A percentile compares a stretch with the other conserved stretches of the same genome.
These are phyloP conservation scores for Rhopalosiphum padi DNA, from an alignment of 1,140 invertebrate species.

Conservation along the genomic window DNA sequence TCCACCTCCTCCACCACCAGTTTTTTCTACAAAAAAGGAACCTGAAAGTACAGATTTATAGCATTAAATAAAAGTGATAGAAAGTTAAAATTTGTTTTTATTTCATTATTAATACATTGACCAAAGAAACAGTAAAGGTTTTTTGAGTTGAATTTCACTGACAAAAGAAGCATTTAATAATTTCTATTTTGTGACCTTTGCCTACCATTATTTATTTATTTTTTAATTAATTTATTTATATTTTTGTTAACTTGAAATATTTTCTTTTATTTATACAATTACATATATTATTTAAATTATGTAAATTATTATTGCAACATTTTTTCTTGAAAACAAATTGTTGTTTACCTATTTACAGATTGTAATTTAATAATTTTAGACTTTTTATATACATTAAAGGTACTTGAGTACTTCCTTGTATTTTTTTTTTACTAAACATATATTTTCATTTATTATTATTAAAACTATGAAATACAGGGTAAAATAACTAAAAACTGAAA, in stretches of 20 bases:
- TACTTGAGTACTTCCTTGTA: background rate
- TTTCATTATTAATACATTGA: conserved; percentile 47
- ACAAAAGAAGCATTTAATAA: conserved; percentile 49
- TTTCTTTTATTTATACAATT: conserved; percentile 45
- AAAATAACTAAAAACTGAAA: background rate
- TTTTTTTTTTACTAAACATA: conserved; percentile 22
- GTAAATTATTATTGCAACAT: conserved; percentile 22
- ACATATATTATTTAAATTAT: conserved; percentile 39
- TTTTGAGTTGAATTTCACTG: conserved; percentile 31
- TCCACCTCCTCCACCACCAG: conserved; percentile 57
- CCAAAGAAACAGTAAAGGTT: conserved; percentile 46
- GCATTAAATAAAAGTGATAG: conserved; percentile 1
- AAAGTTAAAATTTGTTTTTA: conserved; percentile 40
- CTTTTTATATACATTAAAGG: background rate
- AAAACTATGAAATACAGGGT: conserved; percentile 14
- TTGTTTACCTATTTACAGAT: background rate
- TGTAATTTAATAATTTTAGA: conserved; percentile 31
- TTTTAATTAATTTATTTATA: conserved; percentile 39
- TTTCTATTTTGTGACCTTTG: conserved; percentile 36
- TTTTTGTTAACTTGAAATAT: conserved; percentile 55
- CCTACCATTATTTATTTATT: conserved; percentile 54
- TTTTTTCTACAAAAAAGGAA: conserved; percentile 42
- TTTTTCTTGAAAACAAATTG: background rate
- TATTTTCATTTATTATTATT: background rate
- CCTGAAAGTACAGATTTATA: conserved; percentile 53